Evolutionary conservation across 2,888 invertebrate species (phyloP).

Genomic region (Platycheirus albimanus): DNA sequence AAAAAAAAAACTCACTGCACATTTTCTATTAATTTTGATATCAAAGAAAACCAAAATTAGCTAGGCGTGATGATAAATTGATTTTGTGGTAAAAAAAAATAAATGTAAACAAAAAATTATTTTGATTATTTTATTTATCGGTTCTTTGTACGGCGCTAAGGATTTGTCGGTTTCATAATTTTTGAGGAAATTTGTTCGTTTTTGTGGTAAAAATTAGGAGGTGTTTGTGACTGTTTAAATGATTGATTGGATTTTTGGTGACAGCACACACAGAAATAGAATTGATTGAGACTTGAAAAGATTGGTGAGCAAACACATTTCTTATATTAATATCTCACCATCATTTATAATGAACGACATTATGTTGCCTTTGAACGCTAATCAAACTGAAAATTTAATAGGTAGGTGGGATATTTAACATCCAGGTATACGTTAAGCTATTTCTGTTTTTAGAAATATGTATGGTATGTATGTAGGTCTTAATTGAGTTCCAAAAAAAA

Average conservation of each 20-base stretch:
- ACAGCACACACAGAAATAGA: neutral
- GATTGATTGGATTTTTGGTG: conserved; percentile 13
- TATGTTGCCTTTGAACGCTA: no score
- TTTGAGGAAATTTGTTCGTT: neutral
- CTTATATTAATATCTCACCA: no score
- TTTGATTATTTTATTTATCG: conserved; percentile 34
- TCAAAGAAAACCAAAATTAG: conserved; percentile 8
- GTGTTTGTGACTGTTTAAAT: neutral
- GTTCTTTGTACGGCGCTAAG: neutral
- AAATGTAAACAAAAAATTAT: conserved; percentile 11
- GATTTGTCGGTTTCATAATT: neutral
- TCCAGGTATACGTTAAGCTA: no score
- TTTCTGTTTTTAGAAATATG: no score
- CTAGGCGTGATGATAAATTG: conserved; percentile 40
- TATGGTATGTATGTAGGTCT: no score
- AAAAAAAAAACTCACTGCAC: neutral
- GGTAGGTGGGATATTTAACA: no score
- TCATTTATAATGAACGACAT: no score
- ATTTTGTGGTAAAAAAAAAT: conserved; percentile 23
- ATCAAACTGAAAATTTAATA: no score
- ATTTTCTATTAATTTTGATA: neutral
- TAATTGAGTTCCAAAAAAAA: no score
- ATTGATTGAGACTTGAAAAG: no score
- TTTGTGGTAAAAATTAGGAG: neutral
- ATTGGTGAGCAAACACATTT: no score